These are phyloP conservation scores for human DNA, from an alignment of 2,113 vertebrate genomes.

Conservation along the genomic window DNA sequence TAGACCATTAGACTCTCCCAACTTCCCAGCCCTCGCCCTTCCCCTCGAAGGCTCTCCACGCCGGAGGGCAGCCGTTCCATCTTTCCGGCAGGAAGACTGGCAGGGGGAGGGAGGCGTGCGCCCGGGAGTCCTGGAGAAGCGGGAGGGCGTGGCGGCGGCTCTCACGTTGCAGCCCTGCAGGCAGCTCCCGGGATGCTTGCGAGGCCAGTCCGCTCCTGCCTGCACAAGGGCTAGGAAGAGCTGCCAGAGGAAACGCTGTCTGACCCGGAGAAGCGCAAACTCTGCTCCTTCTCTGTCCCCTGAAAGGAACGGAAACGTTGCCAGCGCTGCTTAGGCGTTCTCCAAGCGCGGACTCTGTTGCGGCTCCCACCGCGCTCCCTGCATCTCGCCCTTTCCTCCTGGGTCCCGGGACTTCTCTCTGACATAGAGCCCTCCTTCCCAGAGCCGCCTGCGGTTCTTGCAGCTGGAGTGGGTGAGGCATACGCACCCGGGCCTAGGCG, in stretches of 20 bases:
- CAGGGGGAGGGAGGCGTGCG: neutral
- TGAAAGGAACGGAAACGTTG: too few relatives aligned
- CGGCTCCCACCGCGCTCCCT: neutral
- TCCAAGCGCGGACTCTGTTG: neutral
- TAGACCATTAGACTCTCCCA: neutral
- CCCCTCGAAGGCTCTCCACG: constrained; percentile 18
- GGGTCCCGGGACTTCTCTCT: neutral
- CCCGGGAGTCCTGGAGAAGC: neutral
- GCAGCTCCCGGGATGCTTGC: neutral
- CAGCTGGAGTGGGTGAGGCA: neutral
- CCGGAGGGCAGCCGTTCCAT: neutral
- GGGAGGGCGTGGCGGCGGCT: constrained; percentile 9
- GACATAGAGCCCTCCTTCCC: neutral
- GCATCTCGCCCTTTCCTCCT: too few relatives aligned
- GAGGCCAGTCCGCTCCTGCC: neutral
- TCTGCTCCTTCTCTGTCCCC: neutral
- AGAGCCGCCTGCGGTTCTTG: neutral
- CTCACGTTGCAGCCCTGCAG: constrained; percentile 17
- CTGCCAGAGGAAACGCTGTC: neutral
- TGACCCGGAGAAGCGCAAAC: neutral
- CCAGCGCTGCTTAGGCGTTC: neutral
- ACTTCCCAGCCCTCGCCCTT: neutral
- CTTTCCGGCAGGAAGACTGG: neutral
- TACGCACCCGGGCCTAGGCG: neutral
- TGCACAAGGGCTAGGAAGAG: neutral